Conservation (phyloP, 2,888 invertebrate species). For the Spodoptera picta region DNA sequence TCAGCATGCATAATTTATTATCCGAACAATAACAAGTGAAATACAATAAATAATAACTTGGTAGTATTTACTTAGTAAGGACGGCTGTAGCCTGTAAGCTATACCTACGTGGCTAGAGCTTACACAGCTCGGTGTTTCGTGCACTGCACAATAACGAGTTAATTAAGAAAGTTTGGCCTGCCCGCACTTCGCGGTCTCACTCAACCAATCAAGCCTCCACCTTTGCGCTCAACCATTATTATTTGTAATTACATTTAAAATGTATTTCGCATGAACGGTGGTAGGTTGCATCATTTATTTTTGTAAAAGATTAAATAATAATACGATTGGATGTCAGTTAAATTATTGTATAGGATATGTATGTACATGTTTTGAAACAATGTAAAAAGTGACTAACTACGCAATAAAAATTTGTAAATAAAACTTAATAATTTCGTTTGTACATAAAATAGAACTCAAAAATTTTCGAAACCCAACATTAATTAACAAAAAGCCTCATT, state of each 20-base stretch:
- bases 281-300: not conserved
- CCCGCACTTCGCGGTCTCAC: constrained; percentile 59
- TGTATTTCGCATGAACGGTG: not conserved
- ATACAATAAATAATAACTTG: constrained; percentile 53
- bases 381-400: too few species aligned
- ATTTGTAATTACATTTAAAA: constrained; percentile 41
- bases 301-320: not conserved
- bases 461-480: too few species aligned
- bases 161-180: constrained; percentile 69
- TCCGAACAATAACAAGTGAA: constrained; percentile 46
- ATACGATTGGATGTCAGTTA: too few species aligned
- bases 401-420: too few species aligned
- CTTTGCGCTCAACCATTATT: constrained; percentile 51
- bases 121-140: constrained; percentile 47
- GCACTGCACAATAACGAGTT: constrained; percentile 67
- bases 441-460: too few species aligned
- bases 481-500: not conserved
- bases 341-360: too few species aligned
- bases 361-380: too few species aligned
- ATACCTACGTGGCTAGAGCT: too few species aligned
- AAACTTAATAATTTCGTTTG: too few species aligned
- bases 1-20: constrained; percentile 38
- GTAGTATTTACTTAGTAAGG: constrained; percentile 46
- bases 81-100: constrained; percentile 47
- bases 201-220: constrained; percentile 61